Percentiles rank a stretch among this genome's conserved stretches.
phyloP scores from a whole-genome alignment of 2,888 invertebrate species.

The Ormyrus labotus region DNA sequence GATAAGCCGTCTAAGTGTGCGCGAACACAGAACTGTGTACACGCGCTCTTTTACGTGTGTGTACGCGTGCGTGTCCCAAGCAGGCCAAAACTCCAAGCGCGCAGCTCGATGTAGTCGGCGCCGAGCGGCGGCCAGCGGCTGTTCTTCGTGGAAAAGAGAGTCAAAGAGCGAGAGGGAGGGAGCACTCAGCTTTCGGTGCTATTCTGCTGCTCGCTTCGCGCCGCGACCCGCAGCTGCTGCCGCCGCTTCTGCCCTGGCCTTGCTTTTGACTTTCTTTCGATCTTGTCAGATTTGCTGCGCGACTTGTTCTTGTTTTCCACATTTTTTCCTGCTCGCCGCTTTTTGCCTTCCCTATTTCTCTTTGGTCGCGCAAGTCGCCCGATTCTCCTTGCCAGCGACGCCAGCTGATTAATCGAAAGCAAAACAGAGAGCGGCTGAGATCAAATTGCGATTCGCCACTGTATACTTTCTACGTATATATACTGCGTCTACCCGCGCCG shows the following conservation, averaged over 20 bases:
- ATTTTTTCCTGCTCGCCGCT: background rate
- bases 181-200: background rate
- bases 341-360: no score
- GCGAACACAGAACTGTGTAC: background rate
- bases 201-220: background rate
- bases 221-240: background rate
- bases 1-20: constrained; percentile 27
- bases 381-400: no score
- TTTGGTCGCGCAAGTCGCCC: no score
- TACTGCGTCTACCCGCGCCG: background rate
- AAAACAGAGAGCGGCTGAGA: no score
- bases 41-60: background rate
- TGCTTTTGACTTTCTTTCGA: background rate
- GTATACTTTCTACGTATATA: no score
- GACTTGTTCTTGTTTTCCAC: constrained; percentile 9
- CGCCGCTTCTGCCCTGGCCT: background rate
- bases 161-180: background rate
- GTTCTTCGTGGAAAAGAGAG: background rate
- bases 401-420: no score
- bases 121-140: background rate
- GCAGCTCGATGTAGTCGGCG: background rate
- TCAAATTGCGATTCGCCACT: no score
- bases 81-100: background rate
- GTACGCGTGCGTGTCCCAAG: background rate
- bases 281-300: background rate